phyloP scores from a whole-genome alignment of 2,888 invertebrate species.

The Elgonia sp. region DNA sequence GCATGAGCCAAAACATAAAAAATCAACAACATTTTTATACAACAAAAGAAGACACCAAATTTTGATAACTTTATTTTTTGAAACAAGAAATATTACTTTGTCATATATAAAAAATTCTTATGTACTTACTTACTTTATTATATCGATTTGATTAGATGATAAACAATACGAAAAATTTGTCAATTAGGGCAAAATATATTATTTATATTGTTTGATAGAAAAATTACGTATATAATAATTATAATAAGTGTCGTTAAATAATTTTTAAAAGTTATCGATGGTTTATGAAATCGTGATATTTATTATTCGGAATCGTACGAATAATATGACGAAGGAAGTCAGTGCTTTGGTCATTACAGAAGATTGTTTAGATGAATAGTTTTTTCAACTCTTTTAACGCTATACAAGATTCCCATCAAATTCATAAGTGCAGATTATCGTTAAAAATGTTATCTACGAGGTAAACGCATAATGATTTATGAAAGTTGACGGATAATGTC shows the following conservation, averaged over 20 bases:
- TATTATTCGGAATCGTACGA: background rate
- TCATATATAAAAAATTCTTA: too few species aligned
- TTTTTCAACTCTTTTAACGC: constrained; percentile 65
- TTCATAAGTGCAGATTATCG: constrained; percentile 13
- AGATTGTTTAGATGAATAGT: background rate
- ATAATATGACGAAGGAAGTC: background rate
- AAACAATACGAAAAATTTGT: too few species aligned
- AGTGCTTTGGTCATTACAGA: background rate
- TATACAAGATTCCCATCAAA: constrained; percentile 61
- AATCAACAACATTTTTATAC: too few species aligned
- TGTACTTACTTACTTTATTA: too few species aligned
- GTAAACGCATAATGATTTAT: constrained; percentile 43
- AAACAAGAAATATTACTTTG: too few species aligned
- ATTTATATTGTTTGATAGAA: too few species aligned
- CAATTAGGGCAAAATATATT: too few species aligned
- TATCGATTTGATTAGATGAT: too few species aligned
- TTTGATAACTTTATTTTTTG: too few species aligned
- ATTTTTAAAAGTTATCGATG: background rate
- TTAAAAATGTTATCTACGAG: constrained; percentile 51
- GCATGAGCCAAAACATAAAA: too few species aligned
- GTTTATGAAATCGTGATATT: background rate
- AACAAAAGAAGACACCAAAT: too few species aligned
- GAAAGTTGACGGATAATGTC: constrained; percentile 43
- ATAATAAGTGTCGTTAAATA: background rate
- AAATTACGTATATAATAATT: too few species aligned